Conservation (phyloP, 2,797 vertebrate genomes). For the Chelon auratus region DNA sequence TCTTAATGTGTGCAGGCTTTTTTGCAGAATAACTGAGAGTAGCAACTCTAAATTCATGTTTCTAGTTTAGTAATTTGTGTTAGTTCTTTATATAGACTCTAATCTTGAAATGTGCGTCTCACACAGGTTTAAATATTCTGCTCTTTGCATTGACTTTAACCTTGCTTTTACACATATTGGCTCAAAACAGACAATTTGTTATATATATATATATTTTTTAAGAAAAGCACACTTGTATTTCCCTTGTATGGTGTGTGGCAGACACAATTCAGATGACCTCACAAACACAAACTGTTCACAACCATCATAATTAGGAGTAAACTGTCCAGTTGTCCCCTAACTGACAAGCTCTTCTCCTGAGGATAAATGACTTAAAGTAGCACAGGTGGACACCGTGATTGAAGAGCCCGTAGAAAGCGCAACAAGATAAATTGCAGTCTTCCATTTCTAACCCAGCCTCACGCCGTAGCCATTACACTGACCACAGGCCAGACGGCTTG, state of each 20-base stretch:
- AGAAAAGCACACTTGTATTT: too few relatives aligned
- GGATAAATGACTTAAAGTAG: constrained; percentile 36
- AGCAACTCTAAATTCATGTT: too few relatives aligned
- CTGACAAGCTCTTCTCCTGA: constrained; percentile 20
- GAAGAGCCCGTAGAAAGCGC: constrained; percentile 42
- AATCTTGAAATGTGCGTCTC: too few relatives aligned
- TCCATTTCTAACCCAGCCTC: constrained; percentile 58
- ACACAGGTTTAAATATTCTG: background rate
- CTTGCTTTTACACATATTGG: too few relatives aligned
- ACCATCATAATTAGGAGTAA: constrained; percentile 13
- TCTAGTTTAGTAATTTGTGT: too few relatives aligned
- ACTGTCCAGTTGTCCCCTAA: constrained; percentile 4
- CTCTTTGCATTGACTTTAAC: too few relatives aligned
- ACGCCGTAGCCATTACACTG: constrained; percentile 22
- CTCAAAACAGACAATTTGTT: too few relatives aligned
- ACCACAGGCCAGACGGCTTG: constrained; percentile 4
- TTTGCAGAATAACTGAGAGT: too few relatives aligned
- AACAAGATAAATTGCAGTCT: constrained; percentile 58
- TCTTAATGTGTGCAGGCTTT: background rate
- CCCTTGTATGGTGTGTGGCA: too few relatives aligned
- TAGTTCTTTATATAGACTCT: too few relatives aligned
- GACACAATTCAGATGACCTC: too few relatives aligned
- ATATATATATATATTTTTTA: too few relatives aligned
- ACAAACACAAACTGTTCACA: constrained; percentile 9
- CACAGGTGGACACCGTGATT: constrained; percentile 45